Base-by-base conservation (phyloP, 2,113 vertebrate genomes). In the Leiothrix lutea region DNA sequence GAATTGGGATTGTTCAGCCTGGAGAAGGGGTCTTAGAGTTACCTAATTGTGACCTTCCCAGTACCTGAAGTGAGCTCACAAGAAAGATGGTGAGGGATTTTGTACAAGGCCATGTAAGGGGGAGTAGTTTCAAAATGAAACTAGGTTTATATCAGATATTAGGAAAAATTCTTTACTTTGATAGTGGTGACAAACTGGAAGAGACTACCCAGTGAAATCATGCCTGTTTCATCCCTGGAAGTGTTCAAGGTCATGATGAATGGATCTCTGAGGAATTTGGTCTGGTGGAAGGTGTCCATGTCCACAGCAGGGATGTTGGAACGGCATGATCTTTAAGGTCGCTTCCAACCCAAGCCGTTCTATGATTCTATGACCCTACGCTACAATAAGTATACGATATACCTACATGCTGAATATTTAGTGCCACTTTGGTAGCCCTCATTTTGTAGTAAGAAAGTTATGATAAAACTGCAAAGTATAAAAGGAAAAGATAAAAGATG, bases 11-110 rank as follows among this genome's bases (percentile, higher is more conserved):
- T 51, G 26, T 1, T 77, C 36, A 33, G 3, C 36, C 31, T 36
- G 26, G 21, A 36, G 11, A 40, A 56, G 23, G 23, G 28, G 6
- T 47, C 35, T n/a, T 9, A 3, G 0, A 5, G 26, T 14, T 3
- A 47, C 22, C 12, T 11, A n/a, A 15, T 15, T 36, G 7, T 33
- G 26, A 22, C 54, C 23, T 51, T 44, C 14, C 14, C 45, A 51
- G 21, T 3, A 0, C 11, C 17, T 51, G 36, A 67, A 21, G 11
- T 22, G 14, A 45, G 2, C 3, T 1, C n/a, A 53, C 8, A 69
- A 78, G 38, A 16, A 78, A 20, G 33, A 36, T 7, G 5, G 33
- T 45, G n/a, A 86, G 18, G 12, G 14, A 38, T 5, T 86, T 26
- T 11, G 53, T 4, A 28, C 38, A 60, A 36, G 13, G 5, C 3